Conservation (phyloP, 2,888 invertebrate genomes). For the Acleris holmiana region DNA sequence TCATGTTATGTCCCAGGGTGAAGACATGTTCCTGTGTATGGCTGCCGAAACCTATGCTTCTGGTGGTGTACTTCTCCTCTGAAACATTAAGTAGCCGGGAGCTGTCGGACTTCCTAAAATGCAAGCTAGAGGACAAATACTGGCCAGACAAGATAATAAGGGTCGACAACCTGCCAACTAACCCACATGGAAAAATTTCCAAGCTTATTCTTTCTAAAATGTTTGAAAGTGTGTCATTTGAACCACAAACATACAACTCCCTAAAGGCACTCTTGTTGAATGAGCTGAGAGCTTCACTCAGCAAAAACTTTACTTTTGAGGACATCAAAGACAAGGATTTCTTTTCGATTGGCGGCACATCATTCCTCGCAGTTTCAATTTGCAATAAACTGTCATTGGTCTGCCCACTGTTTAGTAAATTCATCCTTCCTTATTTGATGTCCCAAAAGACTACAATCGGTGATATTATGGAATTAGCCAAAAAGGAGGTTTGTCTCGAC, state of each 20-base stretch:
- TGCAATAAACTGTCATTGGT: slow-evolving; percentile 81
- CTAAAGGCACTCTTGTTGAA: slow-evolving; percentile 56
- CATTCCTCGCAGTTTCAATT: slow-evolving; percentile 87
- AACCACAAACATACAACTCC: slow-evolving; percentile 50
- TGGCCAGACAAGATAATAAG: slow-evolving; percentile 87
- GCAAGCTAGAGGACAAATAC: slow-evolving; percentile 76
- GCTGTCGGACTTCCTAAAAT: slow-evolving; percentile 68
- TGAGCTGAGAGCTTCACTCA: slow-evolving; percentile 57
- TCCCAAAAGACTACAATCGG: slow-evolving; percentile 70
- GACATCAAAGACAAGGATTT: slow-evolving; percentile 78
- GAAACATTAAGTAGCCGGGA: slow-evolving; percentile 64
- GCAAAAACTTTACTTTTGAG: slow-evolving; percentile 57
- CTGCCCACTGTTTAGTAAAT: slow-evolving; percentile 69
- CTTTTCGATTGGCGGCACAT: slow-evolving; percentile 88
- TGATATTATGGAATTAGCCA: slow-evolving; percentile 59
- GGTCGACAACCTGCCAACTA: slow-evolving; percentile 85
- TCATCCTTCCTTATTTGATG: slow-evolving; percentile 83
- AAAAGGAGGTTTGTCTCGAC: slow-evolving; percentile 56
- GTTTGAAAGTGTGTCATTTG: slow-evolving; percentile 55
- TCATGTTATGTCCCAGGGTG: slow-evolving; percentile 73
- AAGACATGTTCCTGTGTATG: slow-evolving; percentile 83
- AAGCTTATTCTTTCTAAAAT: slow-evolving; percentile 70
- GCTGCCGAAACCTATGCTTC: slow-evolving; percentile 71
- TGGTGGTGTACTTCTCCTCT: slow-evolving; percentile 80
- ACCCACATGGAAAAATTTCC: slow-evolving; percentile 89